These are phyloP conservation scores for Aptenodytes patagonicus DNA, from an alignment of 2,113 vertebrate species.

Conservation along the genomic window DNA sequence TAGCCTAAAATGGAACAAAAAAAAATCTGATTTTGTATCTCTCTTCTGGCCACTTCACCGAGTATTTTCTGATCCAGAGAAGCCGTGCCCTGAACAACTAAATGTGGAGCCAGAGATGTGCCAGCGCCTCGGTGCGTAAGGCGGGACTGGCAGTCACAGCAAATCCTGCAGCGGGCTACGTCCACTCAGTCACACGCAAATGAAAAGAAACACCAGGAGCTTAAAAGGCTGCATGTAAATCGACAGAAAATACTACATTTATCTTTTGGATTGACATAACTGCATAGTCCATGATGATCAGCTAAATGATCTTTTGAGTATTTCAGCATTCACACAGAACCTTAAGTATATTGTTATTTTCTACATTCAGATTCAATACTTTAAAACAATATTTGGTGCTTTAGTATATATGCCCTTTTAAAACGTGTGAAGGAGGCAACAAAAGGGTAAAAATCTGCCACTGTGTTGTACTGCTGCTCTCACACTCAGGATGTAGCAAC, in stretches of 20 bases:
- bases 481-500: background rate
- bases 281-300: background rate
- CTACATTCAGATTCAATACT: background rate
- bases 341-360: background rate
- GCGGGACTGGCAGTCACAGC: background rate
- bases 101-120: background rate
- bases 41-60: background rate
- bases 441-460: background rate
- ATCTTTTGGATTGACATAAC: background rate
- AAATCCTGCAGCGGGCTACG: background rate
- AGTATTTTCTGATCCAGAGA: background rate
- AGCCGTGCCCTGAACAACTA: background rate
- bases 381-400: background rate
- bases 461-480: background rate
- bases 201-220: background rate
- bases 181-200: background rate
- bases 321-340: background rate
- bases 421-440: background rate
- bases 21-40: background rate
- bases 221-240: background rate
- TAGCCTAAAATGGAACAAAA: background rate
- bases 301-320: background rate
- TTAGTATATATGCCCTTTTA: background rate
- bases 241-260: background rate
- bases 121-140: accelerated